A percentile compares a stretch with the other conserved stretches of the same genome.
Evolutionary conservation across 2,888 invertebrate species (phyloP).

Genomic region (Didymodactylos carnosus): DNA sequence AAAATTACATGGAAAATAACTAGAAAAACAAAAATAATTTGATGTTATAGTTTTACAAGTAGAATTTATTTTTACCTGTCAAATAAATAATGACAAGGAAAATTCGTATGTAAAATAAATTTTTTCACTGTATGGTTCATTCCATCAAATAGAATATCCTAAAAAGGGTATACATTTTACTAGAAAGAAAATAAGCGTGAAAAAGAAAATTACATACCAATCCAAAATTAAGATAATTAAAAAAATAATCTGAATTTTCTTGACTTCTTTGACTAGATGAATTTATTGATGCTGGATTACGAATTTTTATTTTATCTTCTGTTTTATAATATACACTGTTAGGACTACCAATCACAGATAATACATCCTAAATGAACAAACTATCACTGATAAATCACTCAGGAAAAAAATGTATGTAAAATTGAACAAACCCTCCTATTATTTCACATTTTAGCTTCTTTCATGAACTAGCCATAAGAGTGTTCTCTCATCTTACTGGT

Average conservation of each 20-base stretch:
- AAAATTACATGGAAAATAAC: slow-evolving; percentile 74
- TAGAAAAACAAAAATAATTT: slow-evolving; percentile 19
- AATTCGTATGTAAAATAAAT: slow-evolving; percentile 89
- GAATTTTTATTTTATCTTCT: slow-evolving; percentile 97
- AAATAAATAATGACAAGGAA: slow-evolving; percentile 98
- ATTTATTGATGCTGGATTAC: slow-evolving; percentile 35
- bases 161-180: slow-evolving; percentile 22
- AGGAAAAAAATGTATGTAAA: too few relatives aligned
- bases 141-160: slow-evolving; percentile 91
- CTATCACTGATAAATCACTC: neutral
- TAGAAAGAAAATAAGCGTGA: neutral
- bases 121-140: slow-evolving; percentile 81
- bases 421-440: too few relatives aligned
- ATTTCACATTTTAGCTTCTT: too few relatives aligned
- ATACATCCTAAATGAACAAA: slow-evolving; percentile 45
- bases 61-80: slow-evolving; percentile 54
- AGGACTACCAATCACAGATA: slow-evolving; percentile 70
- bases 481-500: neutral
- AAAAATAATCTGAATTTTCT: slow-evolving; percentile 75
- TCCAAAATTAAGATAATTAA: slow-evolving; percentile 89
- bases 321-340: slow-evolving; percentile 82
- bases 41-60: neutral
- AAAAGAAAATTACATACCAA: slow-evolving; percentile 43
- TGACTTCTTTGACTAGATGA: slow-evolving; percentile 18
- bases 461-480: too few relatives aligned